Base-by-base conservation (phyloP, 2,113 vertebrate species). In the Pluvianellus socialis region DNA sequence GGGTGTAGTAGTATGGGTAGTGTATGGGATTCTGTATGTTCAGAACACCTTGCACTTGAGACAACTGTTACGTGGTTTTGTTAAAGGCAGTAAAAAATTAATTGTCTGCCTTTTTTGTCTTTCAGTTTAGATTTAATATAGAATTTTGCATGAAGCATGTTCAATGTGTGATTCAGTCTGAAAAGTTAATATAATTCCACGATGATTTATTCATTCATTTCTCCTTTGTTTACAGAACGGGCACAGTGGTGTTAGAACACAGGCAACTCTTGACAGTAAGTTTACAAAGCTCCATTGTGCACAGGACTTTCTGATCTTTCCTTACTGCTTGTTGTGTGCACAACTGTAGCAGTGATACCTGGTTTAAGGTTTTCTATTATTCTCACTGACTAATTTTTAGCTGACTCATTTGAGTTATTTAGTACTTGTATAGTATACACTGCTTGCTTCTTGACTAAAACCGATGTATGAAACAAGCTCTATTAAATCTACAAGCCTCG, bases 201-300 rank as follows among this genome's bases (percentile, higher is more conserved):
- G 38, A 38, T 47, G 16, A 74, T 62, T 84, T 71, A 86, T 58
- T 91, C 13, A 92, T 88, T 94, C 1, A 66, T 79, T 95, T 91
- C 89, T 96, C 16, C 94, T 95, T 96, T 97, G 49, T 80, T 97
- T 95, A 61, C 96, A 99, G 99, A 99, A 99, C 1, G 99, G 99
- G 93, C 98, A 99, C 92, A 98, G 98, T 61, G 96, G 98, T 98
- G 97, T 98, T 93, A 98, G 98, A 97, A 98, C 98, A 72, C 98
- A 99, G 95, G 97, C 98, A 96, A 94, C 98, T 92, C 95, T 99
- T 92, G 99, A 99, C 97, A 97, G 99, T 99, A 98, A 99, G 99
- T 99, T 89, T 79, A 53, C 49, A 79, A 81, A 82, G 49, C 71
- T 74, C 72, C 38, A 10, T 10, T 92, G 40, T 47, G 32, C 38